Conservation (phyloP, 1,140 invertebrate species). For the Anagrus nilaparvatae region DNA sequence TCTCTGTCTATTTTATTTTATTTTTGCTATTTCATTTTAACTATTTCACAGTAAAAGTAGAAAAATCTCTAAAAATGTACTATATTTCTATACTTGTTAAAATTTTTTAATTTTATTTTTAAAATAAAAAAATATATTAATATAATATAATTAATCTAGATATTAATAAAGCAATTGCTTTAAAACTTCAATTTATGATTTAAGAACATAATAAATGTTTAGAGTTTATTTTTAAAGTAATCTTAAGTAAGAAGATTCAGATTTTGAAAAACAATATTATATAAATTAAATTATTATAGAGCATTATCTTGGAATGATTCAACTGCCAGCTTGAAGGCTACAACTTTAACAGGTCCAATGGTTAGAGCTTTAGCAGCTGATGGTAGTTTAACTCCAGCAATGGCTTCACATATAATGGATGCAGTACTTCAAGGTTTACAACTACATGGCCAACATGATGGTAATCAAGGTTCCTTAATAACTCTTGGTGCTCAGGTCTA, state of each 20-base stretch:
- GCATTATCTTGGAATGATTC: conserved; percentile 82
- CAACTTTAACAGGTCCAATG: conserved; percentile 56
- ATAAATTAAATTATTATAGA: conserved; percentile 44
- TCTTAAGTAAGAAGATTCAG: no score
- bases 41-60: no score
- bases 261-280: no score
- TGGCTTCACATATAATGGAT: conserved; percentile 60
- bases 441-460: conserved; percentile 75
- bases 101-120: background rate
- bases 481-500: conserved; percentile 67
- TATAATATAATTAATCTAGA: conserved; percentile 26
- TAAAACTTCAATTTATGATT: no score
- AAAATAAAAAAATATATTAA: conserved; percentile 1
- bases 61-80: no score
- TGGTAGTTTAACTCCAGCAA: conserved; percentile 49
- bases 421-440: conserved; percentile 65
- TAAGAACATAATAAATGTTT: no score
- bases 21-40: no score
- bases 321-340: conserved; percentile 64
- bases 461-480: conserved; percentile 61
- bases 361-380: conserved; percentile 49
- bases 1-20: no score
- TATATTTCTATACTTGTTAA: no score
- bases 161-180: no score
- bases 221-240: no score